Percentiles rank a stretch among this genome's conserved stretches.
These are phyloP conservation scores for Saxicola maurus DNA, from an alignment of 2,797 vertebrate genomes.

Conservation along the genomic window DNA sequence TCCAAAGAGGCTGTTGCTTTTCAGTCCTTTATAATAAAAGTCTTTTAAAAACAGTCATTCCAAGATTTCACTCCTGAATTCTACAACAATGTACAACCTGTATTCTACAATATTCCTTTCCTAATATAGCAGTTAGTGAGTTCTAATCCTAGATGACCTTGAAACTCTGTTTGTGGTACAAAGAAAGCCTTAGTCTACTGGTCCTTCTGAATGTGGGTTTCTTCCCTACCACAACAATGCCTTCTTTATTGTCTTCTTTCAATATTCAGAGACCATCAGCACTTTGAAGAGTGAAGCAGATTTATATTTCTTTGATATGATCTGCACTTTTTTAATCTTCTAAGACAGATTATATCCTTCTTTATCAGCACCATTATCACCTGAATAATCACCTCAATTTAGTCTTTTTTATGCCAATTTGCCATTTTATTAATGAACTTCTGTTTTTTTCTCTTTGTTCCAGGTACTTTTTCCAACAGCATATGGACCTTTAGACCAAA, in stretches of 20 bases:
- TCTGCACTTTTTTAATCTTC: rapidly evolving
- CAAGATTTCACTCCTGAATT: background rate
- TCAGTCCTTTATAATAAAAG: background rate
- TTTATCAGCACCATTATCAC: background rate
- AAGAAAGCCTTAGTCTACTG: background rate
- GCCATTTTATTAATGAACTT: background rate
- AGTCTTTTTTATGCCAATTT: background rate
- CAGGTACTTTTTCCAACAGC: background rate
- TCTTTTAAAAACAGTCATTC: background rate
- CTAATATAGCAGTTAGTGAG: background rate
- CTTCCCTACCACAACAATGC: rapidly evolving
- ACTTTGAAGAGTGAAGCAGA: background rate
- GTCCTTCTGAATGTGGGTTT: background rate
- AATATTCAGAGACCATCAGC: background rate
- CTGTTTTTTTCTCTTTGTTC: background rate
- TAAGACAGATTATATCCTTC: background rate
- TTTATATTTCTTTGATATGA: background rate
- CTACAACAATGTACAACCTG: background rate
- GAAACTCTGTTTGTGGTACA: background rate
- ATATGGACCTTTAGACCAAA: background rate
- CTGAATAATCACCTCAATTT: background rate
- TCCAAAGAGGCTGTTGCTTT: background rate
- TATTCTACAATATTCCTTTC: background rate
- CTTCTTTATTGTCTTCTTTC: background rate
- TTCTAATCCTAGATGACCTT: background rate